phyloP scores from a whole-genome alignment of 2,113 vertebrate species.

The Eulemur rufifrons region DNA sequence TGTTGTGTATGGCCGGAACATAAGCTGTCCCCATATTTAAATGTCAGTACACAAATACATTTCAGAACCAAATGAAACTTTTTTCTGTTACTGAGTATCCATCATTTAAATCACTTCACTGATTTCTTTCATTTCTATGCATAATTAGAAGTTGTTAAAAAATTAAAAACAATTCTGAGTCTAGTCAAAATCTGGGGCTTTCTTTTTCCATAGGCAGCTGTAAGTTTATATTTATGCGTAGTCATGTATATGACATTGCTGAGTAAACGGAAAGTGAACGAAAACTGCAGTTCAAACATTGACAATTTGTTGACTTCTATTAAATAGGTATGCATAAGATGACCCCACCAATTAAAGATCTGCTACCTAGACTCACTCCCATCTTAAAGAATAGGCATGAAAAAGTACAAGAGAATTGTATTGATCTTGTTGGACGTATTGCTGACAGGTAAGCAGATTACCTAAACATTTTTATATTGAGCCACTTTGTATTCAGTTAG shows the following conservation, averaged over 20 bases:
- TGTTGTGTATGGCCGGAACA: constrained; percentile 67
- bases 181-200: constrained; percentile 58
- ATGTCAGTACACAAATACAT: constrained; percentile 68
- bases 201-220: constrained; percentile 67
- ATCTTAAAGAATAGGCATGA: constrained; percentile 99
- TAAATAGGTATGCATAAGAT: constrained; percentile 98
- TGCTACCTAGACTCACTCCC: constrained; percentile 96
- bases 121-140: constrained; percentile 71
- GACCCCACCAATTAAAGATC: constrained; percentile 98
- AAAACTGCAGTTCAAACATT: constrained; percentile 4
- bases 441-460: constrained; percentile 91
- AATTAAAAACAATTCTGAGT: constrained; percentile 48
- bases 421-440: constrained; percentile 98
- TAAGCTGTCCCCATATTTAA: constrained; percentile 67
- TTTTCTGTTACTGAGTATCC: constrained; percentile 61
- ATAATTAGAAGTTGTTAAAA: constrained; percentile 69
- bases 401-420: constrained; percentile 99
- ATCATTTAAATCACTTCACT: constrained; percentile 73
- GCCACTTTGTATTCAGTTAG: not conserved
- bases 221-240: constrained; percentile 58
- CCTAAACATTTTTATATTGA: not conserved
- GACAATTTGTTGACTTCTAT: constrained; percentile 51
- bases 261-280: not conserved
- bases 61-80: constrained; percentile 70
- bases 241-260: constrained; percentile 17